A percentile compares a stretch with the other conserved stretches of the same genome.
These are phyloP conservation scores for Ricordea florida DNA, from an alignment of 92 coral and sea anemone genomes.

Conservation along the genomic window DNA sequence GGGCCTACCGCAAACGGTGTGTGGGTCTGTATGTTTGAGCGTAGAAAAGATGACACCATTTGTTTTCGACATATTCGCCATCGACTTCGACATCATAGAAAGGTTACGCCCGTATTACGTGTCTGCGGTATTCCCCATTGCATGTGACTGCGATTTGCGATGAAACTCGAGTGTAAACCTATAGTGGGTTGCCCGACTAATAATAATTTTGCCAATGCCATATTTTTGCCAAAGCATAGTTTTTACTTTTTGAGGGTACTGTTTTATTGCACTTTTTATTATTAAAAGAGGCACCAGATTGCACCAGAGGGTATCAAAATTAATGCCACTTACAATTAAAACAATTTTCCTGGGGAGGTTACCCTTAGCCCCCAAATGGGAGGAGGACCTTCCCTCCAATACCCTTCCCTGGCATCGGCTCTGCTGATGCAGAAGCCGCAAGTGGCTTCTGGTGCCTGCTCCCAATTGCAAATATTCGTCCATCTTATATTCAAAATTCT, in stretches of 20 bases:
- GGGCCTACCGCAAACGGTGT: no score
- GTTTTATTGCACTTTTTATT: neutral
- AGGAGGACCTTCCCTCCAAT: no score
- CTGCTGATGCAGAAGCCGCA: neutral
- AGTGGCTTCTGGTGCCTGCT: constrained; percentile 11
- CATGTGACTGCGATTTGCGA: no score
- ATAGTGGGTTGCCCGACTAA: no score
- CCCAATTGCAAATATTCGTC: neutral
- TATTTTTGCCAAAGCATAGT: neutral
- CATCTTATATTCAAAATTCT: constrained; percentile 3
- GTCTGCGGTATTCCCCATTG: no score
- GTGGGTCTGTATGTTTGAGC: no score
- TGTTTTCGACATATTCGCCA: no score
- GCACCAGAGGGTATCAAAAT: neutral
- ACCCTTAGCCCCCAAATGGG: neutral
- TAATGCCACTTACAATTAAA: neutral
- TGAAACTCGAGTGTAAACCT: no score
- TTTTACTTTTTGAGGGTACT: constrained; percentile 2
- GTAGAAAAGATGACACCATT: no score
- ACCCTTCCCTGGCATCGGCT: neutral
- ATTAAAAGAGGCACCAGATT: neutral
- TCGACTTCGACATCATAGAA: no score
- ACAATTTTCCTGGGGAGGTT: no score
- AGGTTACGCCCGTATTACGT: no score
- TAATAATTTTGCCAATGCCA: neutral